Conservation (phyloP, 1,140 invertebrate species). For the Batillaria attramentaria region DNA sequence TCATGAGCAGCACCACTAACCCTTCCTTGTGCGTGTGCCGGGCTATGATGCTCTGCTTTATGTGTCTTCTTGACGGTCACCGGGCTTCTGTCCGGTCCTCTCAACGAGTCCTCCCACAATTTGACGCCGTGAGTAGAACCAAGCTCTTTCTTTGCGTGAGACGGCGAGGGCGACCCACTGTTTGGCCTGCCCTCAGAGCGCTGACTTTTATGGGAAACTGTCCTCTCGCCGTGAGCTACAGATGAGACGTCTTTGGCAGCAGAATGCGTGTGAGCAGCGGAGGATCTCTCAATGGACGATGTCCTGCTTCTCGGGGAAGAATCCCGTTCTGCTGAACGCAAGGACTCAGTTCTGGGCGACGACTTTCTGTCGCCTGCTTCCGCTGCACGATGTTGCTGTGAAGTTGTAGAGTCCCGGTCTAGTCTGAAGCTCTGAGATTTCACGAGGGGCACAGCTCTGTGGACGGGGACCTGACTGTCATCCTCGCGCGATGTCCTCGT, state of each 20-base stretch:
- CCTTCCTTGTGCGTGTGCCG: background rate
- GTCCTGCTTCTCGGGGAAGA: no score
- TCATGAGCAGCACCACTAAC: background rate
- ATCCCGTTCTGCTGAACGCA: no score
- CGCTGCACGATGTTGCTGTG: no score
- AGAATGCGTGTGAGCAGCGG: no score
- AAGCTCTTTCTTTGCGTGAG: background rate
- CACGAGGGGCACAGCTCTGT: background rate
- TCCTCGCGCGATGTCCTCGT: background rate
- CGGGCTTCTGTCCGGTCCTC: background rate
- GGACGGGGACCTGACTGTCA: background rate
- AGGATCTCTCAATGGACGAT: no score
- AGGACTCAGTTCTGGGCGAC: no score
- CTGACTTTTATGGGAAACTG: no score
- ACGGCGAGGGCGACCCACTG: background rate
- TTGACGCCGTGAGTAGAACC: background rate
- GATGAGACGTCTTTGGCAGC: no score
- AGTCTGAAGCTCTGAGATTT: background rate
- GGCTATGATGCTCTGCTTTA: background rate
- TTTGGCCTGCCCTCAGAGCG: no score
- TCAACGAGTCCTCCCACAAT: slow-evolving; percentile 6
- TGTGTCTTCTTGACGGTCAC: background rate
- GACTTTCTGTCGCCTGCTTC: no score
- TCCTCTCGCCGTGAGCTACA: no score
- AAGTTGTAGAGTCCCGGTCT: background rate